Evolutionary conservation across 2,797 vertebrate species (phyloP), one percentile per base, ranked within the genome.

Genomic region (Xyrichtys novacula): DNA sequence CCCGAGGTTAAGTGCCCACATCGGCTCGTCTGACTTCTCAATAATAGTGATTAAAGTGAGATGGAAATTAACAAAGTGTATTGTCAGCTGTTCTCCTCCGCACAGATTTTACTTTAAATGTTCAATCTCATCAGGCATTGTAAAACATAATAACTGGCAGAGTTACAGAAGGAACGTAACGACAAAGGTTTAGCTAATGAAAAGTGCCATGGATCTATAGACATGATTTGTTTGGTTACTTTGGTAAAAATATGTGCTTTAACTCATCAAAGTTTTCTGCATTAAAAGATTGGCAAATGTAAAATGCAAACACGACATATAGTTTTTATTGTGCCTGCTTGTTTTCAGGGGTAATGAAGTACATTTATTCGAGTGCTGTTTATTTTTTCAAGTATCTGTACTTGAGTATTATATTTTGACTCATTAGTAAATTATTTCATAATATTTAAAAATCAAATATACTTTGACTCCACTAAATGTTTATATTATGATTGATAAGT

Each of bases 1-100:
- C 25, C 67, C 31, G 68, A 80, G 84, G 87, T 83, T 88, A 89
- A 88, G 84, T 88, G 88, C 60, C 44, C 58, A 76, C 65, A 76
- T 66, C 56, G 69, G 46, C 72, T 73, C 52, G 67, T 83, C 67
- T 74, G 69, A 72, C 74, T 71, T 22, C 28, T 72, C 76, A 74
- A 69, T 86, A 83, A 82, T 76, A 69, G 69, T 83, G 77, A 89
- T 78, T 81, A 85, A 81, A 86, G 65, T 81, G 60, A 87, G 80
- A 72, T 74, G 74, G 76, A 81, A 83, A 84, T 80, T 54, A 85
- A 52, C 50, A 78, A 79, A 84, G 66, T 77, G 44, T 72, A 62
- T 57, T 58, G 63, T 80, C 65, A 76, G 67, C 61, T 56, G 29
- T 77, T 48, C 36, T 26, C 12, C 42, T 49, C 65, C 52, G 66